These are phyloP conservation scores for Parazoanthus atlanticus DNA, from an alignment of 92 coral and sea anemone genomes.

Conservation along the genomic window DNA sequence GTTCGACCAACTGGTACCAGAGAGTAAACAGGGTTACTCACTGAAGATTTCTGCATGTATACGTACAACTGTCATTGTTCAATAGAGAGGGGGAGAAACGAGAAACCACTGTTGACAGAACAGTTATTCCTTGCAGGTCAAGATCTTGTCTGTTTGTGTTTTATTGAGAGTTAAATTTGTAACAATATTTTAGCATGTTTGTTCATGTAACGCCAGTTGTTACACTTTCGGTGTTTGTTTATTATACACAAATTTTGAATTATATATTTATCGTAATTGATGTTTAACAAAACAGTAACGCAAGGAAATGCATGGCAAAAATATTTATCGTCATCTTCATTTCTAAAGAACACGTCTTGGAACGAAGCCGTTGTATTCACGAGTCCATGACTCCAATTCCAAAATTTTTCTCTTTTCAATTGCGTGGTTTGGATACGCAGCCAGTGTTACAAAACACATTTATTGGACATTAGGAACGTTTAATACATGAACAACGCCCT, in stretches of 20 bases:
- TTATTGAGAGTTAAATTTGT: neutral
- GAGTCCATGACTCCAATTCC: too few relatives aligned
- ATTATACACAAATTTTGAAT: constrained; percentile 1
- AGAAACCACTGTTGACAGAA: neutral
- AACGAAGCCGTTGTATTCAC: too few relatives aligned
- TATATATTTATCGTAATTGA: neutral
- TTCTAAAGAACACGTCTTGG: too few relatives aligned
- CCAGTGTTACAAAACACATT: too few relatives aligned
- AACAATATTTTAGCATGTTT: constrained; percentile 11
- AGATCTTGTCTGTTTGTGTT: neutral
- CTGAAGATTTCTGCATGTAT: too few relatives aligned
- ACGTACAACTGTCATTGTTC: neutral
- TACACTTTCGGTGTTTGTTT: neutral
- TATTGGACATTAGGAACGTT: too few relatives aligned
- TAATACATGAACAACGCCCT: too few relatives aligned
- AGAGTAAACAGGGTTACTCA: too few relatives aligned
- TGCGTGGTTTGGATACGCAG: too few relatives aligned
- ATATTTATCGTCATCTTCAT: neutral
- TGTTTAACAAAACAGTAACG: neutral
- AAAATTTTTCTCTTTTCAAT: too few relatives aligned
- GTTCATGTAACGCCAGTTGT: neutral
- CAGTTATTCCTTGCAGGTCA: constrained; percentile 13
- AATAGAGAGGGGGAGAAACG: neutral
- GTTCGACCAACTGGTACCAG: too few relatives aligned
- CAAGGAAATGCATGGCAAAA: neutral